Conservation (phyloP, 1,140 invertebrate genomes). For the Odontomachus brunneus region DNA sequence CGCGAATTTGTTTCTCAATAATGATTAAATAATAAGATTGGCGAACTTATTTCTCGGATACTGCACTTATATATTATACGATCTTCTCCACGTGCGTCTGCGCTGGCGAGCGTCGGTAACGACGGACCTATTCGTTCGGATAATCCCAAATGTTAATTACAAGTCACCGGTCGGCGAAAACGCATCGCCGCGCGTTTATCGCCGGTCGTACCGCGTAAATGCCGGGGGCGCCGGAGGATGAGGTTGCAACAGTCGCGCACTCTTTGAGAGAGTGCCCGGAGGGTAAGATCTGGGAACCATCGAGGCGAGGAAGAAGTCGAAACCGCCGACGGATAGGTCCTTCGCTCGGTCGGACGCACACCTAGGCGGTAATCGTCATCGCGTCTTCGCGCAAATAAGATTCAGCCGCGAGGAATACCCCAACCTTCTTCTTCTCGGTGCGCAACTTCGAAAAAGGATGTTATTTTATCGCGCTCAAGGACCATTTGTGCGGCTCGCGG, state of each 20-base stretch:
- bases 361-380: constrained; percentile 70
- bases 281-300: constrained; percentile 60
- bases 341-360: constrained; percentile 57
- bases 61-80: too few species aligned
- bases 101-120: constrained; percentile 17
- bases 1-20: too few species aligned
- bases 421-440: constrained; percentile 66
- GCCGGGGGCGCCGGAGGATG: constrained; percentile 43
- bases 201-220: constrained; percentile 47
- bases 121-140: constrained; percentile 23
- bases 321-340: constrained; percentile 66
- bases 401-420: constrained; percentile 68
- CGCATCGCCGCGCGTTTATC: constrained; percentile 31
- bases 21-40: too few species aligned
- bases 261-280: constrained; percentile 18
- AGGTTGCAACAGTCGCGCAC: constrained; percentile 44
- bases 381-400: constrained; percentile 69
- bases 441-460: constrained; percentile 71
- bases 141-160: constrained; percentile 50
- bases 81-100: too few species aligned
- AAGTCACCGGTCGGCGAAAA: constrained; percentile 34
- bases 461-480: constrained; percentile 74
- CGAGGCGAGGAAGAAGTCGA: constrained; percentile 56
- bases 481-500: constrained; percentile 68
- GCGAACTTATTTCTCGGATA: background rate